These are phyloP conservation scores for Pachypanchax playfairii DNA, from an alignment of 2,113 vertebrate genomes.

Conservation along the genomic window DNA sequence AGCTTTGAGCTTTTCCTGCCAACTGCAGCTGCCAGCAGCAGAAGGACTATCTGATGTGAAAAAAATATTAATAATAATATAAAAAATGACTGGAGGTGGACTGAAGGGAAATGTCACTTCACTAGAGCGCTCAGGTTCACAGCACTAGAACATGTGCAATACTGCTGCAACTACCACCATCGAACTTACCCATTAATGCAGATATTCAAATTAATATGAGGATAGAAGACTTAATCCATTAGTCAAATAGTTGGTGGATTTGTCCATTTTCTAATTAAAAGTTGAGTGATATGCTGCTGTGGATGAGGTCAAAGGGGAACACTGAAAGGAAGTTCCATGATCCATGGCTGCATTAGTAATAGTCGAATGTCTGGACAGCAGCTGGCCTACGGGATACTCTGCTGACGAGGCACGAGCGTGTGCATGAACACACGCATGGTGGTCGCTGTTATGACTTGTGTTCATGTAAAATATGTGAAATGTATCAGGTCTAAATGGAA, in stretches of 20 bases:
- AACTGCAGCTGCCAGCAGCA: conserved; percentile 52
- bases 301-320: conserved; percentile 63
- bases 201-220: conserved; percentile 67
- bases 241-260: conserved; percentile 30
- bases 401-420: conserved; percentile 45
- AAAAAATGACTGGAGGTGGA: conserved; percentile 22
- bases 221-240: conserved; percentile 48
- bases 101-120: conserved; percentile 27
- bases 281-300: conserved; percentile 59
- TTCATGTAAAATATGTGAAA: not conserved
- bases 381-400: conserved; percentile 48
- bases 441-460: conserved; percentile 10
- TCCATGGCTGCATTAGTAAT: conserved; percentile 64
- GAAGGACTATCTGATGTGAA: conserved; percentile 42
- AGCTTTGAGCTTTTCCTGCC: conserved; percentile 56
- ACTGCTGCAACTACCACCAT: conserved; percentile 48
- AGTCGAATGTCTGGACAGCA: conserved; percentile 57
- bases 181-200: conserved; percentile 61
- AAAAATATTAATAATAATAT: not conserved
- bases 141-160: conserved; percentile 22
- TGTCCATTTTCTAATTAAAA: conserved; percentile 59
- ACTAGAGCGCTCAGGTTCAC: conserved; percentile 13
- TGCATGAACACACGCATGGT: conserved; percentile 1
- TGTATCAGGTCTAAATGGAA: not conserved
- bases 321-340: conserved; percentile 60